A percentile compares a stretch with the other conserved stretches of the same genome.
These are phyloP conservation scores for Syngnathus typhle DNA, from an alignment of 2,113 vertebrate genomes.

Conservation along the genomic window DNA sequence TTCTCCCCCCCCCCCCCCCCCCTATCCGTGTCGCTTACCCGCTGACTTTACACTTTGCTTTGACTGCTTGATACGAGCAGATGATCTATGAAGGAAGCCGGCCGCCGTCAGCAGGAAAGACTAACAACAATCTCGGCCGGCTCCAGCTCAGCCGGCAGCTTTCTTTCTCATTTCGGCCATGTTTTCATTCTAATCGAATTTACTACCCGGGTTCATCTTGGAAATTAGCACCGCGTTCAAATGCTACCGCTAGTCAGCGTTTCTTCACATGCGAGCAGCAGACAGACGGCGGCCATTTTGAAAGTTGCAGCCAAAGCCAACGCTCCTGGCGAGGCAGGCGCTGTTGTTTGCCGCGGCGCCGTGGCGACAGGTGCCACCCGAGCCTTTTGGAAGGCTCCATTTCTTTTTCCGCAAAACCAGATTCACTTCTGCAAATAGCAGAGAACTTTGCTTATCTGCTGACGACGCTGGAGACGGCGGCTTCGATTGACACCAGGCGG, in stretches of 20 bases:
- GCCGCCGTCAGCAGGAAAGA: neutral
- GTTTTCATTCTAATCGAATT: neutral
- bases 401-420: constrained; percentile 7
- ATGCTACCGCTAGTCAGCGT: constrained; percentile 37
- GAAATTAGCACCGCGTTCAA: constrained; percentile 12
- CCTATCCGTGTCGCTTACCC: constrained; percentile 34
- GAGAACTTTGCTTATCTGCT: neutral
- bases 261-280: constrained; percentile 21
- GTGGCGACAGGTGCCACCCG: constrained; percentile 13
- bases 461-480: neutral
- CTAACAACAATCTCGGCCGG: neutral
- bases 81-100: constrained; percentile 45
- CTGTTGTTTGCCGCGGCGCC: constrained; percentile 11
- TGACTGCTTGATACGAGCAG: constrained; percentile 48
- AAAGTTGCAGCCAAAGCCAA: constrained; percentile 5
- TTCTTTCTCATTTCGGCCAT: neutral
- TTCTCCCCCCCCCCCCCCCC: constrained; percentile 22
- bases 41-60: constrained; percentile 47
- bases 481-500: neutral
- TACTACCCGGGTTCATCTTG: neutral
- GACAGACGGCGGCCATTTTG: neutral
- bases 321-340: neutral
- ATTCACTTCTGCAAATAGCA: neutral
- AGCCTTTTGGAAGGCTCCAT: constrained; percentile 21
- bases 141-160: neutral